A percentile compares a stretch with the other conserved stretches of the same genome.
Evolutionary conservation across 1,140 invertebrate species (phyloP).

Genomic region (Drosophila guanche): DNA sequence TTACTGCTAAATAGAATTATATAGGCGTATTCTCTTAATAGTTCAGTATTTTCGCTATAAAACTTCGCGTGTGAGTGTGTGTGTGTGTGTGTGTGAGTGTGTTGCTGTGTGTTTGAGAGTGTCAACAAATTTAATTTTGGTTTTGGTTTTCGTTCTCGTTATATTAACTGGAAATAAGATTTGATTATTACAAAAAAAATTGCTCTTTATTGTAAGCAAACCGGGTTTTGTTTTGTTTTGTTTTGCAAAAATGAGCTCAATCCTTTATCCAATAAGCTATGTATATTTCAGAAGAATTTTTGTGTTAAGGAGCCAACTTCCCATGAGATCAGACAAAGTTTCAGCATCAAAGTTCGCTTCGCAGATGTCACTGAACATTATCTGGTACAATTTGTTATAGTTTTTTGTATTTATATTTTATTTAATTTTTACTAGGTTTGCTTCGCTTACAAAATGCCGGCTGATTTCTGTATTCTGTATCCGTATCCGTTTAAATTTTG

Average conservation of each 20-base stretch:
- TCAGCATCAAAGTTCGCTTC: slow-evolving; percentile 15
- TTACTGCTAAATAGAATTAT: slow-evolving; percentile 62
- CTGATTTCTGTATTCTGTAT: slow-evolving; percentile 39
- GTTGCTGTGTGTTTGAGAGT: slow-evolving; percentile 18
- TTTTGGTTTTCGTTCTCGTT: slow-evolving; percentile 26
- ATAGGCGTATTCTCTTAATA: slow-evolving; percentile 41
- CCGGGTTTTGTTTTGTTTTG: slow-evolving; percentile 15
- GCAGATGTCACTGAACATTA: slow-evolving; percentile 39
- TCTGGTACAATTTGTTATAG: slow-evolving; percentile 43
- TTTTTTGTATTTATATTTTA: slow-evolving; percentile 8
- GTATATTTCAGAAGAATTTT: no score
- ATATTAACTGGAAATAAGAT: slow-evolving; percentile 44
- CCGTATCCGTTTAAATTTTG: slow-evolving; percentile 72
- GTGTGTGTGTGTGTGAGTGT: slow-evolving; percentile 14
- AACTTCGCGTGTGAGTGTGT: slow-evolving; percentile 43
- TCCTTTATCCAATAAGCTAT: no score
- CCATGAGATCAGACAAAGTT: slow-evolving; percentile 42
- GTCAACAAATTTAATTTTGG: slow-evolving; percentile 47
- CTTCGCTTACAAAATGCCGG: slow-evolving; percentile 48
- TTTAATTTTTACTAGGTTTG: slow-evolving; percentile 21
- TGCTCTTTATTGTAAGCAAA: slow-evolving; percentile 42
- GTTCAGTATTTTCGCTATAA: slow-evolving; percentile 50
- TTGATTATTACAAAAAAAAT: slow-evolving; percentile 50
- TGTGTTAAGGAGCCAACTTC: slow-evolving; percentile 9
- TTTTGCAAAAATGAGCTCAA: slow-evolving; percentile 14